These are phyloP conservation scores for Drosophila paranaensis DNA, from an alignment of 2,888 invertebrate species.

Conservation along the genomic window DNA sequence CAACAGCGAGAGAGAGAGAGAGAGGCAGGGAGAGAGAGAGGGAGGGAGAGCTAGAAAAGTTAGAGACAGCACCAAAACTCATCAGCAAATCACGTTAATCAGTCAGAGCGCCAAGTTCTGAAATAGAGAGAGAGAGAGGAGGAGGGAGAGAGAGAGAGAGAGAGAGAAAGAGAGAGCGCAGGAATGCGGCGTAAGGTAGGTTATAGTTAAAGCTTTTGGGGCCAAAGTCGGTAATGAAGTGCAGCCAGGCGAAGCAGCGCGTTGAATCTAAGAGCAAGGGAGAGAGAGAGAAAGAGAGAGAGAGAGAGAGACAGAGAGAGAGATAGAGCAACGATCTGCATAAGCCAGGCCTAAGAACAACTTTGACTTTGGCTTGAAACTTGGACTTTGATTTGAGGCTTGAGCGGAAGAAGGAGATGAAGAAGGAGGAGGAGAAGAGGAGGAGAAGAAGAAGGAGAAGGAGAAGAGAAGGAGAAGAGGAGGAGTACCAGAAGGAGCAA, in stretches of 20 bases:
- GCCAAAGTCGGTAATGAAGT: conserved; percentile 57
- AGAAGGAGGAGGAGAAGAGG: conserved; percentile 14
- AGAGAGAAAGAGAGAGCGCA: not conserved
- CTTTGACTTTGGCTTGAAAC: conserved; percentile 32
- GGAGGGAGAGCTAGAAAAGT: conserved; percentile 32
- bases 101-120: conserved; percentile 53
- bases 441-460: not conserved
- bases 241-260: conserved; percentile 47
- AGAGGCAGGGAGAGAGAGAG: not conserved
- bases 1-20: not conserved
- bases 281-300: not conserved
- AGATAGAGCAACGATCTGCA: not conserved
- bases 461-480: not conserved
- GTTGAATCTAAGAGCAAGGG: not conserved
- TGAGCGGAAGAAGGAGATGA: not conserved
- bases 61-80: conserved; percentile 54
- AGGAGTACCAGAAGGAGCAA: not conserved
- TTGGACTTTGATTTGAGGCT: conserved; percentile 20
- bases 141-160: not conserved
- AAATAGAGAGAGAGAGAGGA: not conserved
- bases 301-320: not conserved
- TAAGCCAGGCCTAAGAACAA: too few species aligned
- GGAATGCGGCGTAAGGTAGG: conserved; percentile 11
- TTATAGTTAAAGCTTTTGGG: conserved; percentile 49
- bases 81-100: conserved; percentile 72